Base-by-base conservation (phyloP, 2,797 vertebrate genomes). In the Acanthopagrus latus region DNA sequence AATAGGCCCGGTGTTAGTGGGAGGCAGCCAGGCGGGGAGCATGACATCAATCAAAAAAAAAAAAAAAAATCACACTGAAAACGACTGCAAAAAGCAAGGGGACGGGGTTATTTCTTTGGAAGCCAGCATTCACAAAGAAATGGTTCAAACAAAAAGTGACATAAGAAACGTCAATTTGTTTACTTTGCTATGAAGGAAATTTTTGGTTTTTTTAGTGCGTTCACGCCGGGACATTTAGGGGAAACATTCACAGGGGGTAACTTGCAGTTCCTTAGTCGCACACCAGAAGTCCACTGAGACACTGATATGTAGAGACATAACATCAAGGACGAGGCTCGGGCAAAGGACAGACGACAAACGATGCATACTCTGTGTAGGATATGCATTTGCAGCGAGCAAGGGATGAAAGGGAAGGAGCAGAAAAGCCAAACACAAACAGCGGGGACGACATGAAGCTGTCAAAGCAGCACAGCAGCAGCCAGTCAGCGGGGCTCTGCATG, bases 71-170 rank as follows among this genome's bases (percentile, higher is more conserved):
- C n/a, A 7, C 57, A 74, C 52, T 69, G 14, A 68, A 25, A 81
- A 9, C 63, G 20, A 57, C 46, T 50, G 51, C 43, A 29, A 68
- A 81, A 87, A 69, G 33, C 68, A 52, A 16, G n/a, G 54, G 14
- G 25, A 25, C 11, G 7, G 57, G 23, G 46, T 43, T 52, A 47
- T 80, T 86, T 84, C 64, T 84, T 74, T 74, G 58, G 16, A 64
- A 79, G 68, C 74, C 57, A 71, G 77, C 71, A 76, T 83, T 87
- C 83, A 83, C 73, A 89, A 81, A 84, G 51, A 79, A 77, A 83
- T 1, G 1, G 23, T 21, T 41, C 20, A 67, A 82, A 72, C 3
- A 72, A 66, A 67, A 63, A 59, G 29, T 48, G 58, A 59, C n/a
- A 23, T 46, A 56, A 60, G 62, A n/a, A 56, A 47, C 43, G 73